These are phyloP conservation scores for Elephas maximus DNA, from an alignment of 2,113 vertebrate species.

Conservation along the genomic window DNA sequence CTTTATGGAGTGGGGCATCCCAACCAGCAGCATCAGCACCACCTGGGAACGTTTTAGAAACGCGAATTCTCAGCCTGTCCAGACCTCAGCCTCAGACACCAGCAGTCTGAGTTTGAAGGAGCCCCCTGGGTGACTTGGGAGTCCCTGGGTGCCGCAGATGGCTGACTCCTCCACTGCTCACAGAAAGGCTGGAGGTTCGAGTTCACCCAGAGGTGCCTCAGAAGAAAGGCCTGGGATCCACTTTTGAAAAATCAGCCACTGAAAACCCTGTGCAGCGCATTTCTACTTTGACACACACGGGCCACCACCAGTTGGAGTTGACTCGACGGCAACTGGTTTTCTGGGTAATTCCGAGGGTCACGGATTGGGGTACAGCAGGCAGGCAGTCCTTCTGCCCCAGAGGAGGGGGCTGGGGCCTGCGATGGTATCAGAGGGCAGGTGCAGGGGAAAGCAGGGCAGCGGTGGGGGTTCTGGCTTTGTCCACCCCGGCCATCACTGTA, in stretches of 20 bases:
- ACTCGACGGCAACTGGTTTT: background rate
- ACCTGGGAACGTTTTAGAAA: fast-evolving
- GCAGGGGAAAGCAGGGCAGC: background rate
- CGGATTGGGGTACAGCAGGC: fast-evolving
- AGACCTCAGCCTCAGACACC: background rate
- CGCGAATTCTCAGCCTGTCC: background rate
- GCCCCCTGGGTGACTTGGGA: background rate
- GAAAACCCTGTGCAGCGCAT: background rate
- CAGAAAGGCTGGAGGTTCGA: background rate
- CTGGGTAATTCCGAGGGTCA: background rate
- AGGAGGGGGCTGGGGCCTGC: background rate
- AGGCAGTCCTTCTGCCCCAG: too few species aligned
- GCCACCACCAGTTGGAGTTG: too few species aligned
- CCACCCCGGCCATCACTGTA: background rate
- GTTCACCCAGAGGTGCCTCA: background rate
- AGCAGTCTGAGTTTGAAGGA: background rate
- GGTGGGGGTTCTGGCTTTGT: fast-evolving
- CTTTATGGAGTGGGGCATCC: background rate
- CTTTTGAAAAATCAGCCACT: background rate
- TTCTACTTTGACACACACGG: background rate
- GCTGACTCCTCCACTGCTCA: background rate
- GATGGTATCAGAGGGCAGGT: fast-evolving
- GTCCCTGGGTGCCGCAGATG: background rate
- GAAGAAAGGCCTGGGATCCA: background rate
- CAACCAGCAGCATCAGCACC: fast-evolving